These are phyloP conservation scores for Tipula unca DNA, from an alignment of 2,888 invertebrate genomes.

Conservation along the genomic window DNA sequence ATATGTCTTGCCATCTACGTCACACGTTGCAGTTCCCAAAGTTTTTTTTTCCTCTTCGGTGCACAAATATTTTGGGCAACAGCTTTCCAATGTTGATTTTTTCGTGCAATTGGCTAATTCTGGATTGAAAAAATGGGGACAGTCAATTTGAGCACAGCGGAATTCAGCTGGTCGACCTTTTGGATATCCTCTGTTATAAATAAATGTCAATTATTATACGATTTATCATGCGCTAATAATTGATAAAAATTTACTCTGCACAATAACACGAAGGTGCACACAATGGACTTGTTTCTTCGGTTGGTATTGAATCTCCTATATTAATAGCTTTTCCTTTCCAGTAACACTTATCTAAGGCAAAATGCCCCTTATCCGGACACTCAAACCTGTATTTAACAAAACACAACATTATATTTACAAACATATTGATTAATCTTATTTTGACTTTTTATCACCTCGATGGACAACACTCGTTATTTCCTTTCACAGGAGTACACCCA, in stretches of 20 bases:
- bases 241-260: neutral
- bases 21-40: conserved; percentile 32
- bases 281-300: neutral
- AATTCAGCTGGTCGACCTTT: neutral
- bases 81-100: conserved; percentile 17
- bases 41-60: conserved; percentile 31
- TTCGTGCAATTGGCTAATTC: neutral
- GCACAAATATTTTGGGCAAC: conserved; percentile 25
- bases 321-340: neutral
- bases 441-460: conserved; percentile 8
- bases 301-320: neutral
- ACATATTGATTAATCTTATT: neutral
- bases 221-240: neutral
- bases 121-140: neutral
- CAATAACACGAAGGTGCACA: neutral
- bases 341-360: neutral
- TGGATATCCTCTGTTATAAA: neutral
- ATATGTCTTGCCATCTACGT: conserved; percentile 44
- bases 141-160: neutral
- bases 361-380: neutral
- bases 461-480: conserved; percentile 24
- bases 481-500: conserved; percentile 24
- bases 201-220: neutral
- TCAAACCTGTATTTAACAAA: neutral
- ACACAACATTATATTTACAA: neutral